phyloP scores from a whole-genome alignment of 2,797 vertebrate genomes.

The Gobionotothen gibberifrons region DNA sequence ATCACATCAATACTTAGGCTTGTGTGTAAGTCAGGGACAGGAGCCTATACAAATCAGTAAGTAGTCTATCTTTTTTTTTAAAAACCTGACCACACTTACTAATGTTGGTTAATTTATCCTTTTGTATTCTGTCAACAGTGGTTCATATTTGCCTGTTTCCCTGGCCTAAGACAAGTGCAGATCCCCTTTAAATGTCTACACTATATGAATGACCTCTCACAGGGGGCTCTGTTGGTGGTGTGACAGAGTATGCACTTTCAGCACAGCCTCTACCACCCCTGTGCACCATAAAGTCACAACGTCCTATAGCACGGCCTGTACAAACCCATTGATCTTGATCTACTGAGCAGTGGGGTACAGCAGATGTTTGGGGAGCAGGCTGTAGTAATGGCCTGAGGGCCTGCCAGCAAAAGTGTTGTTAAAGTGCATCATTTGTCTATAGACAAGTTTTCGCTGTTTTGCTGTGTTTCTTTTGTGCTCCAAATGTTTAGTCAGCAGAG shows the following conservation, averaged over 20 bases:
- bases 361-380: slow-evolving; percentile 67
- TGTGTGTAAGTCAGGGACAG: not conserved
- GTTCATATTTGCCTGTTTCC: not conserved
- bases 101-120: not conserved
- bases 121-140: not conserved
- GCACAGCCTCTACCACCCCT: slow-evolving; percentile 28
- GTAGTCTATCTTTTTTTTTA: too few species aligned
- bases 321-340: slow-evolving; percentile 69
- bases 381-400: slow-evolving; percentile 56
- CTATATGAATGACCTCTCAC: slow-evolving; percentile 27
- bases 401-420: slow-evolving; percentile 43
- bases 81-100: not conserved
- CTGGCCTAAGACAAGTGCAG: slow-evolving; percentile 3
- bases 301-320: slow-evolving; percentile 32
- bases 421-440: slow-evolving; percentile 62
- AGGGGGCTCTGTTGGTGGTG: slow-evolving; percentile 31
- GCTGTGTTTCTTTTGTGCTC: not conserved
- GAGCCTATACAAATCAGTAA: too few species aligned
- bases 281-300: slow-evolving; percentile 55
- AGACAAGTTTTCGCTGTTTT: slow-evolving; percentile 28
- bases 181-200: not conserved
- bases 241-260: slow-evolving; percentile 50
- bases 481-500: not conserved
- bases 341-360: slow-evolving; percentile 45
- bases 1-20: not conserved